Percentiles rank a stretch among this genome's conserved stretches.
These are phyloP conservation scores for Xenentodon cancila DNA, from an alignment of 2,797 vertebrate genomes.

Conservation along the genomic window DNA sequence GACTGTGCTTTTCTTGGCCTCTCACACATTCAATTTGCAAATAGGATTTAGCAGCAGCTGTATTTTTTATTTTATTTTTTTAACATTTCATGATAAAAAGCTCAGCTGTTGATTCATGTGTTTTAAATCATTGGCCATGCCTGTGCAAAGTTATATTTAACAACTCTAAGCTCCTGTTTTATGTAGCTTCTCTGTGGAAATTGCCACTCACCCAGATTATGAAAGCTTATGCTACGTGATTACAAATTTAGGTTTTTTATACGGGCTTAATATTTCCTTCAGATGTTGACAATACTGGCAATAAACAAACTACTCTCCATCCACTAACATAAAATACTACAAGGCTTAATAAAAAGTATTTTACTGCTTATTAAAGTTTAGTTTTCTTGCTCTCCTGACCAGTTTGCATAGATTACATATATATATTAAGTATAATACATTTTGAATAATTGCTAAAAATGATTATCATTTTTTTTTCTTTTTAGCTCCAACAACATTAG, in stretches of 20 bases:
- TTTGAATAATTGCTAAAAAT: too few species aligned
- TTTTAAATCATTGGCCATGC: too few species aligned
- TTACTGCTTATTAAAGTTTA: background rate
- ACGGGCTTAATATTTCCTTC: background rate
- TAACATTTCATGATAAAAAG: slow-evolving; percentile 29
- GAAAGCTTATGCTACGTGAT: background rate
- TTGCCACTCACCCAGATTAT: background rate
- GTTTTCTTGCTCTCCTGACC: background rate
- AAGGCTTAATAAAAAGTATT: background rate
- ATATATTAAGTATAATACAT: too few species aligned
- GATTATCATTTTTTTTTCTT: too few species aligned
- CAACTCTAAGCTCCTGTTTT: background rate
- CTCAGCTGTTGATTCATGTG: slow-evolving; percentile 10
- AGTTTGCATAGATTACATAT: too few species aligned
- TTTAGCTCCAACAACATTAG: too few species aligned
- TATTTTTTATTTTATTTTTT: background rate
- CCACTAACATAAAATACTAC: background rate
- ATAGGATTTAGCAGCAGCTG: slow-evolving; percentile 41
- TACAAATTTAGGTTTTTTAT: background rate
- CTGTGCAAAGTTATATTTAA: too few species aligned
- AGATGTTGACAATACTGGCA: too few species aligned
- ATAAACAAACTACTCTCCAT: background rate
- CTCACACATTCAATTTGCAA: slow-evolving; percentile 47
- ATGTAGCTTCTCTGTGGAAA: background rate
- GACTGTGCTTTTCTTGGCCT: slow-evolving; percentile 38